phyloP scores from a whole-genome alignment of 2,113 vertebrate species.

The Notechis scutatus region DNA sequence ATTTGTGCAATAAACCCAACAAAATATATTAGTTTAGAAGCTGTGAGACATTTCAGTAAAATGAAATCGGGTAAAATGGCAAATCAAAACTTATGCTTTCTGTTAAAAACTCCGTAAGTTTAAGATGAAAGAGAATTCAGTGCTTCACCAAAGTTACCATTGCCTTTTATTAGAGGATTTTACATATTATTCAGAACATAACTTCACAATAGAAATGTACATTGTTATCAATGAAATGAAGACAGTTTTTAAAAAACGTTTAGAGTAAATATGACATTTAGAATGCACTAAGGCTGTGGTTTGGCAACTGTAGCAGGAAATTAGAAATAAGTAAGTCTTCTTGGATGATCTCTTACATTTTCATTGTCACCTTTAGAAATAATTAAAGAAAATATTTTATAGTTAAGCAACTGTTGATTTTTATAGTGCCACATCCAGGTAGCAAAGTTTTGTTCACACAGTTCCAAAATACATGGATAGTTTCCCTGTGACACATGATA shows the following conservation, averaged over 20 bases:
- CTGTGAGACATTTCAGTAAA: neutral
- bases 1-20: neutral
- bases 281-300: too few species aligned
- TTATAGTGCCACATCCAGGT: neutral
- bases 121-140: neutral
- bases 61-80: neutral
- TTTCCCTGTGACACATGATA: neutral
- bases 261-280: neutral
- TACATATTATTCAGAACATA: neutral
- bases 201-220: neutral
- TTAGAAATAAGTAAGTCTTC: neutral
- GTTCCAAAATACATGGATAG: neutral
- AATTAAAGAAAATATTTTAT: neutral
- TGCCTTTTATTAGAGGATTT: neutral
- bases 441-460: neutral
- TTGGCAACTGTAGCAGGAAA: neutral
- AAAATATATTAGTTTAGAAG: neutral
- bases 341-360: neutral
- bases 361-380: neutral
- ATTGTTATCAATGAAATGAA: neutral
- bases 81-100: neutral
- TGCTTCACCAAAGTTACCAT: neutral
- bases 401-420: neutral
- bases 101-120: neutral
- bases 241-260: neutral